phyloP scores from a whole-genome alignment of 2,797 vertebrate genomes.

The Holocentrus rufus region DNA sequence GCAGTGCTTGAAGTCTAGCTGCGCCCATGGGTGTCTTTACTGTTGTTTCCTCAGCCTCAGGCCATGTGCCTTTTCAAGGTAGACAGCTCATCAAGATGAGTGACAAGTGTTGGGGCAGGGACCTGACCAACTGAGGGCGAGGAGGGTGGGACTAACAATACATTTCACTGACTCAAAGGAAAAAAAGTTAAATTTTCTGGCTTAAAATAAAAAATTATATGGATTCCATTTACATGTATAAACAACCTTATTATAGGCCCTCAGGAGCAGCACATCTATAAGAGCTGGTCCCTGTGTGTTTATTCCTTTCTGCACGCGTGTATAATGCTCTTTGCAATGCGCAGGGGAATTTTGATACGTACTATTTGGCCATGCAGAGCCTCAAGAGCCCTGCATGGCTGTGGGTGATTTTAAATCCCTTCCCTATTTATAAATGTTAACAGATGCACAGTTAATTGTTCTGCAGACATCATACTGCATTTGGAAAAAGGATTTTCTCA shows the following conservation, averaged over 20 bases:
- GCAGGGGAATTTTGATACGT: too few relatives aligned
- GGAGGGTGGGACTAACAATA: not conserved
- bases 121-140: conserved; percentile 34
- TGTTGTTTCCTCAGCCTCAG: conserved; percentile 48
- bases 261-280: not conserved
- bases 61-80: conserved; percentile 33
- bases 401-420: too few relatives aligned
- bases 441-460: too few relatives aligned
- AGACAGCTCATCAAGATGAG: conserved; percentile 44
- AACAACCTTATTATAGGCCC: not conserved
- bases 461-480: too few relatives aligned
- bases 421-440: too few relatives aligned
- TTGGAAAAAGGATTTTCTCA: too few relatives aligned
- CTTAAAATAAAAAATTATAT: conserved; percentile 11
- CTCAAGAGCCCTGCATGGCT: too few relatives aligned
- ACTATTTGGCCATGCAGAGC: too few relatives aligned
- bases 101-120: conserved; percentile 8
- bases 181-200: conserved; percentile 2
- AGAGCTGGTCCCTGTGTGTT: not conserved
- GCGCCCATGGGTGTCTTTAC: conserved; percentile 33
- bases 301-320: not conserved
- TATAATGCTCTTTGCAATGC: too few relatives aligned
- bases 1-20: not conserved
- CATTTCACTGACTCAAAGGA: conserved; percentile 18
- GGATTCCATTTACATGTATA: conserved; percentile 9